Conservation (phyloP, 2,797 vertebrate genomes). For the Taenioides sp. region DNA sequence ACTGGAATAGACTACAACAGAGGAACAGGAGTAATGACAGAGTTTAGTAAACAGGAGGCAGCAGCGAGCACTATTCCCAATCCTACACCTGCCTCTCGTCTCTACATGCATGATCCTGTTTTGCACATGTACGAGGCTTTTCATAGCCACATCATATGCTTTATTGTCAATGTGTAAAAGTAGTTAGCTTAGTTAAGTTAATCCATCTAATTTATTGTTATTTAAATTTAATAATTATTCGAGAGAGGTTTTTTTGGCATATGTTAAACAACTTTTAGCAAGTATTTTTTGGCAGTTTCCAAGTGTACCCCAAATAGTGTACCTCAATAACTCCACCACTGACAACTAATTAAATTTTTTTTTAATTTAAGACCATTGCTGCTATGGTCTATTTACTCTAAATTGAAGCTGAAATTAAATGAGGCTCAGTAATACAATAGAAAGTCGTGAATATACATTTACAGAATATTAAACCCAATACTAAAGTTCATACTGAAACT, state of each 20-base stretch:
- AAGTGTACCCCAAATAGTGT: slow-evolving; percentile 8
- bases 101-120: slow-evolving; percentile 5
- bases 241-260: background rate
- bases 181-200: background rate
- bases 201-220: background rate
- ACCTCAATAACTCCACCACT: no score
- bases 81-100: slow-evolving; percentile 8
- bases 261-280: slow-evolving; percentile 1
- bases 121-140: slow-evolving; percentile 23
- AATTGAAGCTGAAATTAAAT: background rate
- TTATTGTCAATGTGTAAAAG: background rate
- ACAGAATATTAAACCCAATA: no score
- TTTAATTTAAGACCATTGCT: no score
- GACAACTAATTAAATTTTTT: no score
- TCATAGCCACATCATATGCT: slow-evolving; percentile 6
- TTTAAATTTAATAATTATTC: background rate
- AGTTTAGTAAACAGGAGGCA: slow-evolving; percentile 39
- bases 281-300: background rate
- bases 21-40: slow-evolving; percentile 19
- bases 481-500: no score
- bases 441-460: no score
- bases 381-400: background rate
- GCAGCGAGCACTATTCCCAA: slow-evolving; percentile 20
- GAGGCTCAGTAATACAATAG: background rate
- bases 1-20: slow-evolving; percentile 24